These are phyloP conservation scores for Lophura nycthemera DNA, from an alignment of 2,113 vertebrate genomes.

Conservation along the genomic window DNA sequence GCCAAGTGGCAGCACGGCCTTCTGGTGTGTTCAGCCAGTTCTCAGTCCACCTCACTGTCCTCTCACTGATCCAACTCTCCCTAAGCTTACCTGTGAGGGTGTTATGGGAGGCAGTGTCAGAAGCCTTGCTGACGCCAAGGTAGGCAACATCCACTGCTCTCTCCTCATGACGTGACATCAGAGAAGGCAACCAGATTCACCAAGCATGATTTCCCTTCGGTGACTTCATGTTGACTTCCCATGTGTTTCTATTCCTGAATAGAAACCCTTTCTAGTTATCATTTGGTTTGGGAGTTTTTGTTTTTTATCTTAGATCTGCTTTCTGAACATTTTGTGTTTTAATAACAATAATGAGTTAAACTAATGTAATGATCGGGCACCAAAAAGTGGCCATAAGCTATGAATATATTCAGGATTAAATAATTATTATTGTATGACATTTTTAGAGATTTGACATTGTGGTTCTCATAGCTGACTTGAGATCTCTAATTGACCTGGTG, in stretches of 20 bases:
- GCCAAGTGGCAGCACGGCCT: no score
- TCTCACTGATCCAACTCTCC: no score
- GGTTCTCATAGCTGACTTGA: neutral
- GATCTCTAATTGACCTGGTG: neutral
- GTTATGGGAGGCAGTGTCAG: no score
- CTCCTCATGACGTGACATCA: no score
- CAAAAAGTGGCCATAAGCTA: neutral
- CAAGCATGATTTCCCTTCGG: neutral
- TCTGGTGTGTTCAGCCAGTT: no score
- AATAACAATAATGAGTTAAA: neutral
- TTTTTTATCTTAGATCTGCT: neutral
- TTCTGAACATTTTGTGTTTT: neutral
- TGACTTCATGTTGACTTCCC: neutral
- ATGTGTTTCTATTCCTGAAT: neutral
- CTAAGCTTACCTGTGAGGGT: no score
- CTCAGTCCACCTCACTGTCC: no score
- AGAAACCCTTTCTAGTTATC: neutral
- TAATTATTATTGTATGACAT: neutral
- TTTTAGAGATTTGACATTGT: neutral
- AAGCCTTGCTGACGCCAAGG: no score
- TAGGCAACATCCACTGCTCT: no score
- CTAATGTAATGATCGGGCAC: neutral
- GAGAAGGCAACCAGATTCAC: neutral
- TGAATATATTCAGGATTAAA: neutral
- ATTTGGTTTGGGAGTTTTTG: neutral